These are phyloP conservation scores for Zosterops hypoxanthus DNA, from an alignment of 2,113 vertebrate genomes.

Conservation along the genomic window DNA sequence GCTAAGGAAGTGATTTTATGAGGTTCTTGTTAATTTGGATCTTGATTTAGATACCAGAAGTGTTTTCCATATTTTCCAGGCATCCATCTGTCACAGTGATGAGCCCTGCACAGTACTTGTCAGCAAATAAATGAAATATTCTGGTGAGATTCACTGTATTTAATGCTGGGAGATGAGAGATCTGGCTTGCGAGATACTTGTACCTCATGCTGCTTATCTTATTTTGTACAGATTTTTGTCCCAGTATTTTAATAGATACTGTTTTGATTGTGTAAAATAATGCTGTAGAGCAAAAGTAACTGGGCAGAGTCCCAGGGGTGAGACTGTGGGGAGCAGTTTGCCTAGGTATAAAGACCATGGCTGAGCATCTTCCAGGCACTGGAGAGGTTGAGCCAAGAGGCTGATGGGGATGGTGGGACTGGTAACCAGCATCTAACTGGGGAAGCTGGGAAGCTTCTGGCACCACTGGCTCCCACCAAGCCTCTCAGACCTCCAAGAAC, in stretches of 20 bases:
- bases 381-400: neutral
- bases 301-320: neutral
- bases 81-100: constrained; percentile 52
- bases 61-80: constrained; percentile 63
- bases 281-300: neutral
- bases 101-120: constrained; percentile 53
- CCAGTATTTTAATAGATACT: neutral
- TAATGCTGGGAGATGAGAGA: constrained; percentile 39
- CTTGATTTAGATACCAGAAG: constrained; percentile 57
- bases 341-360: neutral
- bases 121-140: constrained; percentile 65
- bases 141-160: constrained; percentile 18
- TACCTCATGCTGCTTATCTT: constrained; percentile 7
- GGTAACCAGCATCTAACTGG: neutral
- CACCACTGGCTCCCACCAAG: accelerated
- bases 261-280: neutral
- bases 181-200: neutral
- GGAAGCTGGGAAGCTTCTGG: neutral
- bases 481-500: neutral
- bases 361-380: neutral
- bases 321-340: neutral
- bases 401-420: neutral
- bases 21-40: constrained; percentile 57
- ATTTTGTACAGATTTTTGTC: neutral
- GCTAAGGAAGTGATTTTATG: neutral